Conservation (phyloP, 2,797 vertebrate genomes). For the Falco novaeseelandiae region DNA sequence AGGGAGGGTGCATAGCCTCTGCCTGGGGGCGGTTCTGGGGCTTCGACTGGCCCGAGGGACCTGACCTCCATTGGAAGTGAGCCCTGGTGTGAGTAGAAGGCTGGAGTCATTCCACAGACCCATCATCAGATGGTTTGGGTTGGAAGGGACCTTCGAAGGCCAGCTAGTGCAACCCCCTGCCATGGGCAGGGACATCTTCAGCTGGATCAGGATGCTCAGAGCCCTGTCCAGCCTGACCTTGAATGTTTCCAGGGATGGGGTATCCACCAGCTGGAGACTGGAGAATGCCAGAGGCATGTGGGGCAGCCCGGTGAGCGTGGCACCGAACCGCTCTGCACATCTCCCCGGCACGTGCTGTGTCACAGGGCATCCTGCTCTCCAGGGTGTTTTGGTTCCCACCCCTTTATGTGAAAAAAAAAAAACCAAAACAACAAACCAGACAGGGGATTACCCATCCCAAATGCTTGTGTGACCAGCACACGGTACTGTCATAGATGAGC, state of each 20-base stretch:
- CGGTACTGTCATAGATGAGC: not conserved
- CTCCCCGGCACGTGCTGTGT: not conserved
- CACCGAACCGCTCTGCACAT: not conserved
- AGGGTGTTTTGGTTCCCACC: not conserved
- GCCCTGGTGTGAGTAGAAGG: not conserved
- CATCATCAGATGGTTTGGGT: not conserved
- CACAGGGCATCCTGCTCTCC: not conserved
- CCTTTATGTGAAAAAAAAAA: not conserved
- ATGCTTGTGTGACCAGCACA: not conserved
- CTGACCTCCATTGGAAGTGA: not conserved
- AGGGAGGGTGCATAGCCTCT: not conserved
- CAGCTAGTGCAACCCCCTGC: not conserved
- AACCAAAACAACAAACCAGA: not conserved
- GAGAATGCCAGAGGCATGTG: not conserved
- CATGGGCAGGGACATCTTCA: not conserved
- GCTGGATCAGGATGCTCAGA: not conserved
- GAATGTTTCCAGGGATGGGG: not conserved
- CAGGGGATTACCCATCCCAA: not conserved
- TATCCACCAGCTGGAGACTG: not conserved
- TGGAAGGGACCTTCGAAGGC: not conserved
- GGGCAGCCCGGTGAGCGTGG: not conserved
- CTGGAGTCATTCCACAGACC: not conserved
- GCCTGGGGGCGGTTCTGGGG: not conserved
- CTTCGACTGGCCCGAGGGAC: not conserved
- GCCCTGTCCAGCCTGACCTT: rapidly evolving